These are phyloP conservation scores for Chitala chitala DNA, from an alignment of 2,113 vertebrate species.

Conservation along the genomic window DNA sequence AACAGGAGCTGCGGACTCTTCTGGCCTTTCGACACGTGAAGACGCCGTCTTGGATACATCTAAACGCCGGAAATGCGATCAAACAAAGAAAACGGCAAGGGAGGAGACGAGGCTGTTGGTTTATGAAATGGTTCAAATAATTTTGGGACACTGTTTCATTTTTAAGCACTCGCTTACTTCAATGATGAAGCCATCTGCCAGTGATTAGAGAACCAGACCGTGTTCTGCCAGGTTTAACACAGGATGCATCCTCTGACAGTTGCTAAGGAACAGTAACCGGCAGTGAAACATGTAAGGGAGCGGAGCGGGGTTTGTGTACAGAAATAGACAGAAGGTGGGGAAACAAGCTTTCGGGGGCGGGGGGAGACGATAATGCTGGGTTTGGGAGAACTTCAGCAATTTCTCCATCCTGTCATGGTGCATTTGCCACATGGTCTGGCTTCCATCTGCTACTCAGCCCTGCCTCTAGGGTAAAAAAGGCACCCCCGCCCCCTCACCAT, in stretches of 20 bases:
- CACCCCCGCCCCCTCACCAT: background rate
- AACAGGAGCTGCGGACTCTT: background rate
- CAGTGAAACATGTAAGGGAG: slow-evolving; percentile 21
- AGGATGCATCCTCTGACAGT: slow-evolving; percentile 69
- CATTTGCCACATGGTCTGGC: background rate
- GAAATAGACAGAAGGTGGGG: slow-evolving; percentile 20
- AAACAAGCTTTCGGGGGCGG: slow-evolving; percentile 6
- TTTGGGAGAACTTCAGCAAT: slow-evolving; percentile 8
- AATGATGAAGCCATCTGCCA: slow-evolving; percentile 70
- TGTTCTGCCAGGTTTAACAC: slow-evolving; percentile 73
- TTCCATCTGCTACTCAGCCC: slow-evolving; percentile 18
- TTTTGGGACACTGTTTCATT: slow-evolving; percentile 25
- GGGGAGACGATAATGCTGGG: slow-evolving; percentile 13
- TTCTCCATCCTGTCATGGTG: background rate
- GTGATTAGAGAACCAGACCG: slow-evolving; percentile 71
- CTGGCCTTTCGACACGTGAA: background rate
- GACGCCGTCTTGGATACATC: background rate
- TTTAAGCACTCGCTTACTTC: slow-evolving; percentile 54
- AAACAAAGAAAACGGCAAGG: background rate
- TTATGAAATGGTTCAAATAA: slow-evolving; percentile 2
- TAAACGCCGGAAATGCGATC: background rate
- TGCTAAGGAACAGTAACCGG: slow-evolving; percentile 76
- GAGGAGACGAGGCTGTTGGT: background rate
- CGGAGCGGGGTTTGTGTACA: slow-evolving; percentile 15
- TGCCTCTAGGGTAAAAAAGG: slow-evolving; percentile 4